Evolutionary conservation across 2,113 vertebrate genomes (phyloP).

Genomic region (Montifringilla adamsi): DNA sequence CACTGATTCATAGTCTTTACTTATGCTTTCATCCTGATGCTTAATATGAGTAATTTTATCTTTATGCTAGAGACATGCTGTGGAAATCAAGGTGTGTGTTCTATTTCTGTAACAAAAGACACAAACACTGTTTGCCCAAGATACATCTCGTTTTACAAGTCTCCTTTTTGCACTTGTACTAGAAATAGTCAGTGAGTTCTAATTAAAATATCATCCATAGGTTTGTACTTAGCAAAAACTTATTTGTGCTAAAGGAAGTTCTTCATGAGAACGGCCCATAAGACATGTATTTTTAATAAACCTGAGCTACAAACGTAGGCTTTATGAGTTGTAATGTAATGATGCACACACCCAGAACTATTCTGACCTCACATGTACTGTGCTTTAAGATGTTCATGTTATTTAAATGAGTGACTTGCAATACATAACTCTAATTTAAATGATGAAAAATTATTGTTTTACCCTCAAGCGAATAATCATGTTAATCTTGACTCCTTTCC

Average conservation of each 20-base stretch:
- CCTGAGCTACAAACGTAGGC: neutral
- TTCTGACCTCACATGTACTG: slow-evolving; percentile 20
- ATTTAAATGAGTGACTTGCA: slow-evolving; percentile 54
- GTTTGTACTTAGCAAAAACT: neutral
- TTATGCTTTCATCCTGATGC: slow-evolving; percentile 23
- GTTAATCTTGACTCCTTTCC: slow-evolving; percentile 45
- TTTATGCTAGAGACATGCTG: neutral
- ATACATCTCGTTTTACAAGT: neutral
- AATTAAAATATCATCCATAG: neutral
- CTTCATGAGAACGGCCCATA: neutral
- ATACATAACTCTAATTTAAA: slow-evolving; percentile 39
- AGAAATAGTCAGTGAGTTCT: neutral
- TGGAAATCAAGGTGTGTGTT: slow-evolving; percentile 35
- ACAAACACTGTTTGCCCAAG: neutral
- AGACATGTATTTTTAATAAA: slow-evolving; percentile 20
- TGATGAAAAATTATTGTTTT: slow-evolving; percentile 44
- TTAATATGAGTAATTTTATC: slow-evolving; percentile 17
- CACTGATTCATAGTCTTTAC: neutral
- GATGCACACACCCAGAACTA: slow-evolving; percentile 33
- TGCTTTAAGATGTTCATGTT: slow-evolving; percentile 36
- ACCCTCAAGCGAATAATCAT: slow-evolving; percentile 33
- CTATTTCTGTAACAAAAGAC: slow-evolving; percentile 29
- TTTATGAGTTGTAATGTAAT: slow-evolving; percentile 11
- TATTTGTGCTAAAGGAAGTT: neutral
- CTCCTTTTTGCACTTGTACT: slow-evolving; percentile 12